Evolutionary conservation across 2,888 invertebrate species (phyloP).

Genomic region (Rambutsinella grinnellia): DNA sequence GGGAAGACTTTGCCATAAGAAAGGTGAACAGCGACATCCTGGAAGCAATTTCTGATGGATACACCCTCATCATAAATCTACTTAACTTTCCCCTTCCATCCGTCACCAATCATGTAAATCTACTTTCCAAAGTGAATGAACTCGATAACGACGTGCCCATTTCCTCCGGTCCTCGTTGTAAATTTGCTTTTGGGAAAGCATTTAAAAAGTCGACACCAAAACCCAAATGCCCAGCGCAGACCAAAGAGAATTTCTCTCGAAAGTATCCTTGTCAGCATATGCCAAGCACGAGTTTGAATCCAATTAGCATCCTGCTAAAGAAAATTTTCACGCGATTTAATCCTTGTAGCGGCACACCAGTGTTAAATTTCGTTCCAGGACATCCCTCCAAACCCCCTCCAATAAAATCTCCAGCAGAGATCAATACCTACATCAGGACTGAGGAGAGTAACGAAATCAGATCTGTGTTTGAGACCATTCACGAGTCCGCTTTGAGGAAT

Average conservation of each 20-base stretch:
- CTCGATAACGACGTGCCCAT: too few relatives aligned
- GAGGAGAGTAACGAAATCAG: constrained; percentile 19
- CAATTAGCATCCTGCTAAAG: background rate
- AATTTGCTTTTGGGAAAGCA: too few relatives aligned
- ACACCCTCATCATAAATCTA: constrained; percentile 16
- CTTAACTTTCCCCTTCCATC: background rate
- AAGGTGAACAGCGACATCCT: background rate
- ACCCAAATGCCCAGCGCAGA: too few relatives aligned
- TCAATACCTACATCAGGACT: constrained; percentile 12
- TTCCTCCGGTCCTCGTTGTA: too few relatives aligned
- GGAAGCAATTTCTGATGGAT: constrained; percentile 14
- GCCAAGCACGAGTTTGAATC: too few relatives aligned
- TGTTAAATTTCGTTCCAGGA: background rate
- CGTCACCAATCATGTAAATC: background rate
- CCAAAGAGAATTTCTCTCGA: too few relatives aligned
- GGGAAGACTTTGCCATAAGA: constrained; percentile 1
- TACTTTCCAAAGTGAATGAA: too few relatives aligned
- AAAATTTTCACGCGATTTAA: constrained; percentile 17
- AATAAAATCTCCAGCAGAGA: constrained; percentile 32
- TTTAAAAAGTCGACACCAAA: too few relatives aligned
- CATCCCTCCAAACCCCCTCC: background rate
- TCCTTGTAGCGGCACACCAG: constrained; percentile 20
- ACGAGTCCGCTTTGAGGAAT: constrained; percentile 21
- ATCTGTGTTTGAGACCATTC: constrained; percentile 12
- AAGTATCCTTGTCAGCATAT: too few relatives aligned